Evolutionary conservation across 2,113 vertebrate species (phyloP).

Genomic region (Centrocercus urophasianus): DNA sequence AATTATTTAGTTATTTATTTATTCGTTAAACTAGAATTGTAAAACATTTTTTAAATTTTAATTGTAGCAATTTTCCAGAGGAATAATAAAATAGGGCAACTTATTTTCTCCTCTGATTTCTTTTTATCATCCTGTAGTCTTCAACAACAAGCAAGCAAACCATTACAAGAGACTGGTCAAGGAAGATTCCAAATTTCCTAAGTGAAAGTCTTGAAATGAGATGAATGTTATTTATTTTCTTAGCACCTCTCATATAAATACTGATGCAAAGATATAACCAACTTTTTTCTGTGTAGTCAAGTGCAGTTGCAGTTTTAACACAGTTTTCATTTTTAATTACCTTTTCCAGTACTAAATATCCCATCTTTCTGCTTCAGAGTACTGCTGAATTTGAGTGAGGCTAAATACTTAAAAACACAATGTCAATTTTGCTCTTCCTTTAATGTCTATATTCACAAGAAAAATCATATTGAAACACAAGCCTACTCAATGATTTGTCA

Average conservation of each 20-base stretch:
- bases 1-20: too few relatives aligned
- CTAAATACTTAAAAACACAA: background rate
- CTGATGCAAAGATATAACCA: background rate
- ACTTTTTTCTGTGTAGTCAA: background rate
- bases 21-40: background rate
- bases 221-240: slow-evolving; percentile 3
- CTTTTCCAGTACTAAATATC: background rate
- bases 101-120: background rate
- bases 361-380: background rate
- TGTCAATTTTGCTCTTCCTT: background rate
- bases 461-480: background rate
- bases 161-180: background rate
- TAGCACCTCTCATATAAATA: background rate
- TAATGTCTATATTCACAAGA: background rate
- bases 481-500: background rate
- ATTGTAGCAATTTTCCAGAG: slow-evolving; percentile 1
- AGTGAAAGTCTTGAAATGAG: background rate
- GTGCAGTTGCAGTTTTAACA: background rate
- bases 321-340: background rate
- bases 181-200: slow-evolving; percentile 34
- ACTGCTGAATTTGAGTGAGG: background rate
- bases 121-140: slow-evolving; percentile 41
- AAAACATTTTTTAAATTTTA: slow-evolving; percentile 32
- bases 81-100: background rate
- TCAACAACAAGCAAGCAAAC: slow-evolving; percentile 30